These are phyloP conservation scores for Masnerella sp. DNA, from an alignment of 2,888 invertebrate genomes.

Conservation along the genomic window DNA sequence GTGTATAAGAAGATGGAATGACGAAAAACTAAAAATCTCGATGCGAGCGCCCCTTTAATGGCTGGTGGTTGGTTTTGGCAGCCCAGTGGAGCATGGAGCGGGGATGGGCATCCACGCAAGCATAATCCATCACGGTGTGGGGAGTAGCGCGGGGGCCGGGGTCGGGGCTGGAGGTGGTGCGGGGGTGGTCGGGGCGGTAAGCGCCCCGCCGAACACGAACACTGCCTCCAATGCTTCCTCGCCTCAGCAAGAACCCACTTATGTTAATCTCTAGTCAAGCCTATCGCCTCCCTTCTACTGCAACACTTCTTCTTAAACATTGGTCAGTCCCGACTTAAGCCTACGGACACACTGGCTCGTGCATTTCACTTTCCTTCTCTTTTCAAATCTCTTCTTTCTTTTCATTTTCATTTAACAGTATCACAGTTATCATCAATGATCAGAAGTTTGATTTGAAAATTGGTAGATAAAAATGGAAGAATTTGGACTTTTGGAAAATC, in stretches of 20 bases:
- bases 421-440: slow-evolving; percentile 11
- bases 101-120: slow-evolving; percentile 78
- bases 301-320: slow-evolving; percentile 78
- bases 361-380: slow-evolving; percentile 50
- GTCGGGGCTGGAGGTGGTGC: slow-evolving; percentile 76
- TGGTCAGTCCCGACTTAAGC: slow-evolving; percentile 78
- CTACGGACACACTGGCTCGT: slow-evolving; percentile 73
- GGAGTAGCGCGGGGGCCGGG: slow-evolving; percentile 78
- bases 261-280: slow-evolving; percentile 93
- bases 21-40: slow-evolving; percentile 61
- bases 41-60: slow-evolving; percentile 77
- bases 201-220: slow-evolving; percentile 80
- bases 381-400: slow-evolving; percentile 13
- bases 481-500: no score
- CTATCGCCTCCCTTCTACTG: slow-evolving; percentile 78
- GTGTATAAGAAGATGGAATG: slow-evolving; percentile 58
- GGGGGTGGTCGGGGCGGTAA: slow-evolving; percentile 80
- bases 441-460: no score
- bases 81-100: slow-evolving; percentile 80
- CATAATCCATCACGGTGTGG: slow-evolving; percentile 77
- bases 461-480: no score
- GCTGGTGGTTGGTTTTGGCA: slow-evolving; percentile 78
- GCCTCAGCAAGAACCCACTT: slow-evolving; percentile 89
- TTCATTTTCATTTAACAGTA: slow-evolving; percentile 4
- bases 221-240: slow-evolving; percentile 79